These are phyloP conservation scores for Myotis vivesi DNA, from an alignment of 2,797 vertebrate species.

Conservation along the genomic window DNA sequence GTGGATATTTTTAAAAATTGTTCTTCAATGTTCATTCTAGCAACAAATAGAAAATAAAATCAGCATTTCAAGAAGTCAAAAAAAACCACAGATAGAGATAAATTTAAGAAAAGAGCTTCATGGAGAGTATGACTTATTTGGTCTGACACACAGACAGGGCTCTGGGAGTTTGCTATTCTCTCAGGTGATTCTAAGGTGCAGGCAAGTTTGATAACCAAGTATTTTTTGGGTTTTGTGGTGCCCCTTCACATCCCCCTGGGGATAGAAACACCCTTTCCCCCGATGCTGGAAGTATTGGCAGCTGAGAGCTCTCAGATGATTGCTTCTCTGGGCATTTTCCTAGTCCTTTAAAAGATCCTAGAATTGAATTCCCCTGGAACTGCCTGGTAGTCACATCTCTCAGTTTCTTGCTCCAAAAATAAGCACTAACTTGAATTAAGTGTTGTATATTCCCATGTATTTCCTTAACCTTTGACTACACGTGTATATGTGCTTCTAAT, in stretches of 20 bases:
- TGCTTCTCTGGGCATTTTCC: too few relatives aligned
- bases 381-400: not conserved
- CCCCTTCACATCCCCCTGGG: not conserved
- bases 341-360: not conserved
- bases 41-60: too few relatives aligned
- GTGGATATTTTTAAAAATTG: too few relatives aligned
- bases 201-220: not conserved
- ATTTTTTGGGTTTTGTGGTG: not conserved
- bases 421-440: not conserved
- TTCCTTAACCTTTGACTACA: not conserved
- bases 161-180: not conserved
- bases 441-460: not conserved
- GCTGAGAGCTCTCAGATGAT: not conserved
- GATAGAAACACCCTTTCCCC: not conserved
- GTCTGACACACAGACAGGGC: not conserved
- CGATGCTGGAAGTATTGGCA: not conserved
- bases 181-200: too few relatives aligned
- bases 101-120: too few relatives aligned
- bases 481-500: not conserved
- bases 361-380: not conserved
- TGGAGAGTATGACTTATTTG: not conserved
- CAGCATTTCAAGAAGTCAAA: too few relatives aligned
- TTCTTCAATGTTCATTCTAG: too few relatives aligned
- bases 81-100: too few relatives aligned
- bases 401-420: not conserved